phyloP scores from a whole-genome alignment of 2,113 vertebrate genomes.

The Notothenia rossii region DNA sequence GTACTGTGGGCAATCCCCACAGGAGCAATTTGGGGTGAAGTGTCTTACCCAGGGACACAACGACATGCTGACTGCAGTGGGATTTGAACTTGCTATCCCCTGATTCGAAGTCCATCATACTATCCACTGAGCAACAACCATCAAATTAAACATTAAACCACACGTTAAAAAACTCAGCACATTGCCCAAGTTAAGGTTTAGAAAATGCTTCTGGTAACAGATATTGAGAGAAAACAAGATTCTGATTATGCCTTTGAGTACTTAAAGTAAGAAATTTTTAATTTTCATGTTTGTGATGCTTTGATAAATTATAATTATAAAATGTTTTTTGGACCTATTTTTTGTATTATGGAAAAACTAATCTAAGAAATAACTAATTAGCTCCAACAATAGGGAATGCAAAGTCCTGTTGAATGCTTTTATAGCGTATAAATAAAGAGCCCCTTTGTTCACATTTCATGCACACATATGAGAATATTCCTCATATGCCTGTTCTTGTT shows the following conservation, averaged over 20 bases:
- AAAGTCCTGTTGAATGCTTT: neutral
- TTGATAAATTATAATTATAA: neutral
- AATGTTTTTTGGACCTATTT: neutral
- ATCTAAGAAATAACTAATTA: neutral
- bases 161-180: neutral
- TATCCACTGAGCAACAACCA: too few species aligned
- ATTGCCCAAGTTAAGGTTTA: neutral
- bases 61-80: too few species aligned
- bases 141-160: neutral
- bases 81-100: too few species aligned
- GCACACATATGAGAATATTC: constrained; percentile 35
- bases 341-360: neutral
- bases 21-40: too few species aligned
- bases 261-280: neutral
- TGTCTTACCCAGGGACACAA: too few species aligned
- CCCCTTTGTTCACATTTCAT: neutral
- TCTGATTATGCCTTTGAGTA: neutral
- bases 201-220: neutral
- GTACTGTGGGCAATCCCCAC: too few species aligned
- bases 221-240: neutral
- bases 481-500: constrained; percentile 66
- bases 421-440: neutral
- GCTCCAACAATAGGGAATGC: neutral
- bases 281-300: neutral
- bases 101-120: too few species aligned